Evolutionary conservation across 2,888 invertebrate species (phyloP).

Genomic region (Drosophila siamana): DNA sequence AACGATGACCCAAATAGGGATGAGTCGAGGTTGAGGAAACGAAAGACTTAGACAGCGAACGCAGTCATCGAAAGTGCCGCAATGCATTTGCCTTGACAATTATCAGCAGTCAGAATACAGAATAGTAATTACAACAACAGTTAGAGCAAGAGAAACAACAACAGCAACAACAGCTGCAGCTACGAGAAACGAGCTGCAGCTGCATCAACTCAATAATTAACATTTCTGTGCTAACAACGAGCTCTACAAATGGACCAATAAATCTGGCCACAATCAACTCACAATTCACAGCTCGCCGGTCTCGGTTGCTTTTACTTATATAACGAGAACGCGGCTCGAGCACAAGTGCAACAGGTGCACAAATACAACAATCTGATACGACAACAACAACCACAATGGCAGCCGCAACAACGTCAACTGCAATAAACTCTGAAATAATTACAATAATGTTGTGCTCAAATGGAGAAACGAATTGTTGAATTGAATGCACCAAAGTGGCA

Average conservation of each 20-base stretch:
- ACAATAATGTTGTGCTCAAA: slow-evolving; percentile 74
- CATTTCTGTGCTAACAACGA: slow-evolving; percentile 49
- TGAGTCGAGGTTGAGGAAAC: slow-evolving; percentile 35
- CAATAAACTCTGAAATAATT: slow-evolving; percentile 60
- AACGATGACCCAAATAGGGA: slow-evolving; percentile 39
- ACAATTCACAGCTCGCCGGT: slow-evolving; percentile 12
- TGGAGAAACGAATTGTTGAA: slow-evolving; percentile 49
- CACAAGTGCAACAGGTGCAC: slow-evolving; percentile 65
- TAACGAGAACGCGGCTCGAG: slow-evolving; percentile 1
- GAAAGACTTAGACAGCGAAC: slow-evolving; percentile 76
- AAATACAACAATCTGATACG: slow-evolving; percentile 1
- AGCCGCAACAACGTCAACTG: slow-evolving; percentile 27
- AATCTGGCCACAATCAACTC: slow-evolving; percentile 33
- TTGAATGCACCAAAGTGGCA: slow-evolving; percentile 54
- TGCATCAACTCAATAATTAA: slow-evolving; percentile 58
- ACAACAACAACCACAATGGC: slow-evolving; percentile 10
- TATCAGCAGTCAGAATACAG: slow-evolving; percentile 8
- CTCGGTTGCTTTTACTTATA: slow-evolving; percentile 1
- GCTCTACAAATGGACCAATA: slow-evolving; percentile 38
- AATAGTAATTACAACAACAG: slow-evolving; percentile 20
- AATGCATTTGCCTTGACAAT: slow-evolving; percentile 32
- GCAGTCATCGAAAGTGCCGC: slow-evolving; percentile 45
- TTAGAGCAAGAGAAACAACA: background rate
- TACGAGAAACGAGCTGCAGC: slow-evolving; percentile 27
- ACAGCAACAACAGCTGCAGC: background rate